A percentile compares a stretch with the other conserved stretches of the same genome.
Evolutionary conservation across 1,140 invertebrate genomes (phyloP).

Genomic region (Bombus soroeensis): DNA sequence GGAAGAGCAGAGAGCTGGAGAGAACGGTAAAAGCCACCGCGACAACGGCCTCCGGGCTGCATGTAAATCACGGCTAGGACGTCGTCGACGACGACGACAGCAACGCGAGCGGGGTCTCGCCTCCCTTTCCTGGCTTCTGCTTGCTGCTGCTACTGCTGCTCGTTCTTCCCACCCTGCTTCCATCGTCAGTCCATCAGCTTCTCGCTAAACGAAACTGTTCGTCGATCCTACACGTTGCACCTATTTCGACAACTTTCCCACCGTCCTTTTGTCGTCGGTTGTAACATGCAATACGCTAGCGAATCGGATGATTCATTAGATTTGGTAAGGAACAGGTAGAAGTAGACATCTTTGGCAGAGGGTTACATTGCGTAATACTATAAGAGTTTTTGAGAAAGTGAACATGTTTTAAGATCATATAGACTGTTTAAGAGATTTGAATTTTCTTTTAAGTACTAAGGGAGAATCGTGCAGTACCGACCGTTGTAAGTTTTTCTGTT

Average conservation of each 20-base stretch:
- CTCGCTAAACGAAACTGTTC: constrained; percentile 54
- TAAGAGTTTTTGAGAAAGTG: too few species aligned
- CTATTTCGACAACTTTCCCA: neutral
- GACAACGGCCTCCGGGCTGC: constrained; percentile 50
- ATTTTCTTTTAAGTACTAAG: neutral
- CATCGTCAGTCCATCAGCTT: constrained; percentile 27
- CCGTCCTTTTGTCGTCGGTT: neutral
- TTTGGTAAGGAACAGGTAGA: neutral
- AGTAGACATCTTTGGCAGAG: neutral
- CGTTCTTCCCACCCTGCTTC: neutral
- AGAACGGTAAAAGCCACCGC: constrained; percentile 62
- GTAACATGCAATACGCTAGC: neutral
- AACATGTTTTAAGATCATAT: neutral
- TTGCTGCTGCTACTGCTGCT: neutral
- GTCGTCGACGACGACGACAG: constrained; percentile 50
- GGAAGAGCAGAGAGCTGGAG: neutral
- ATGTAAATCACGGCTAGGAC: constrained; percentile 65
- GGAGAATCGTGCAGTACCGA: neutral
- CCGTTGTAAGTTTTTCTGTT: too few species aligned
- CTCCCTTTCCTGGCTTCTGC: neutral
- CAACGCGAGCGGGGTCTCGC: constrained; percentile 9
- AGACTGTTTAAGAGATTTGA: neutral
- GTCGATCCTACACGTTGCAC: constrained; percentile 19
- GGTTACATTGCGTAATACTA: too few species aligned
- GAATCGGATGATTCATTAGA: neutral